Percentiles rank a stretch among this genome's conserved stretches.
Conservation (phyloP, 2,113 vertebrate genomes). For the Misgurnus anguillicaudatus region DNA sequence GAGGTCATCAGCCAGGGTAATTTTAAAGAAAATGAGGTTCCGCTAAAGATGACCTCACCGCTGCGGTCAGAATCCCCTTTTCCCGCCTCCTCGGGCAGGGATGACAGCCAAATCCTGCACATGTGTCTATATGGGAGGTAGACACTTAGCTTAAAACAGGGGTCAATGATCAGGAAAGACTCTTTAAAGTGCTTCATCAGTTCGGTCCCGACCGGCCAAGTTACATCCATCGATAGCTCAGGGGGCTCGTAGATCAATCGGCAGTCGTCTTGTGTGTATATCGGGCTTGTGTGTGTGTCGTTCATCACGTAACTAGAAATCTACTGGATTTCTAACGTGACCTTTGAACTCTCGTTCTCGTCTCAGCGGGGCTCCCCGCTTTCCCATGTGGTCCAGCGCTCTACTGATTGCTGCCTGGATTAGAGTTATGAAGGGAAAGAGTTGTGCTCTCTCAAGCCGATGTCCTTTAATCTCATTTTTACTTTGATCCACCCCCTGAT, state of each 20-base stretch:
- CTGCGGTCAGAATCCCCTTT: slow-evolving; percentile 61
- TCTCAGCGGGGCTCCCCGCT: slow-evolving; percentile 13
- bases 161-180: slow-evolving; percentile 59
- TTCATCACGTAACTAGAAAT: slow-evolving; percentile 39
- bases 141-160: slow-evolving; percentile 47
- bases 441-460: slow-evolving; percentile 45
- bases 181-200: slow-evolving; percentile 42
- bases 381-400: slow-evolving; percentile 45
- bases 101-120: slow-evolving; percentile 69
- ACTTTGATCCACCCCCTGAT: slow-evolving; percentile 74
- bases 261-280: slow-evolving; percentile 20
- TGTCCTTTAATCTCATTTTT: slow-evolving; percentile 72
- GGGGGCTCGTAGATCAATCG: slow-evolving; percentile 33
- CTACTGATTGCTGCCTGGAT: slow-evolving; percentile 53
- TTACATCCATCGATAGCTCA: slow-evolving; percentile 45
- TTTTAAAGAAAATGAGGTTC: slow-evolving; percentile 76
- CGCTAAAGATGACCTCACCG: slow-evolving; percentile 71
- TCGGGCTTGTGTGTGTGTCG: background rate
- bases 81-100: slow-evolving; percentile 64
- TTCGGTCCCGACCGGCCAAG: slow-evolving; percentile 36
- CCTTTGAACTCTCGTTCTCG: slow-evolving; percentile 34
- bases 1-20: slow-evolving; percentile 75
- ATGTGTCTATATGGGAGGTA: slow-evolving; percentile 59
- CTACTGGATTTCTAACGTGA: slow-evolving; percentile 40
- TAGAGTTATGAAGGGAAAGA: slow-evolving; percentile 38